Percentiles rank a stretch among this genome's conserved stretches.
phyloP scores from a whole-genome alignment of 2,888 invertebrate genomes.

The Temnothorax ravouxi region DNA sequence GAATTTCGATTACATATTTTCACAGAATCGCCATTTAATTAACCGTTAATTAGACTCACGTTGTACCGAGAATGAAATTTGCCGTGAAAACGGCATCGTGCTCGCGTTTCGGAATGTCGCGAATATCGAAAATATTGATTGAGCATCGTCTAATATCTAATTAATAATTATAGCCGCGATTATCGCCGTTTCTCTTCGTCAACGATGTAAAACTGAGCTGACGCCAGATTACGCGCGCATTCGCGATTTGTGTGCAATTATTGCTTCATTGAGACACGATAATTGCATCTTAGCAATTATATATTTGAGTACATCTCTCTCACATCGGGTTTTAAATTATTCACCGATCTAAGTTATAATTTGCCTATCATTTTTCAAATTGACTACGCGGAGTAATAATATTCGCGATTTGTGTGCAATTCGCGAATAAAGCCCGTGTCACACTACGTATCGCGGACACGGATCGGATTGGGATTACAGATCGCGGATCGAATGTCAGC shows the following conservation, averaged over 20 bases:
- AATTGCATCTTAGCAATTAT: no score
- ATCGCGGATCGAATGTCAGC: no score
- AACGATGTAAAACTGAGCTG: no score
- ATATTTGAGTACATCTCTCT: neutral
- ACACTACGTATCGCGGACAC: no score
- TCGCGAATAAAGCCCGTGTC: no score
- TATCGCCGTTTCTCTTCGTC: neutral
- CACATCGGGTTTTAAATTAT: no score
- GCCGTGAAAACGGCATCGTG: neutral
- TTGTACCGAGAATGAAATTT: neutral
- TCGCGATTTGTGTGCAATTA: neutral
- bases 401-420: no score
- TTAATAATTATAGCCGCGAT: neutral
- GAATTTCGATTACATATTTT: conserved; percentile 19
- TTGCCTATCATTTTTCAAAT: neutral
- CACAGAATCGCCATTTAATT: neutral
- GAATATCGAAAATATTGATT: neutral
- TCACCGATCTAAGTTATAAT: neutral
- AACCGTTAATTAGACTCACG: neutral
- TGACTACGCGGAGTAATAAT: neutral
- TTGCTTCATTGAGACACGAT: neutral
- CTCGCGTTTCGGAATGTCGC: neutral
- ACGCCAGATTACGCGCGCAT: no score
- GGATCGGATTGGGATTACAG: no score
- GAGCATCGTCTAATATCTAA: neutral